A percentile compares a stretch with the other conserved stretches of the same genome.
These are phyloP conservation scores for Lutraria lutraria DNA, from an alignment of 2,888 invertebrate species.

Conservation along the genomic window DNA sequence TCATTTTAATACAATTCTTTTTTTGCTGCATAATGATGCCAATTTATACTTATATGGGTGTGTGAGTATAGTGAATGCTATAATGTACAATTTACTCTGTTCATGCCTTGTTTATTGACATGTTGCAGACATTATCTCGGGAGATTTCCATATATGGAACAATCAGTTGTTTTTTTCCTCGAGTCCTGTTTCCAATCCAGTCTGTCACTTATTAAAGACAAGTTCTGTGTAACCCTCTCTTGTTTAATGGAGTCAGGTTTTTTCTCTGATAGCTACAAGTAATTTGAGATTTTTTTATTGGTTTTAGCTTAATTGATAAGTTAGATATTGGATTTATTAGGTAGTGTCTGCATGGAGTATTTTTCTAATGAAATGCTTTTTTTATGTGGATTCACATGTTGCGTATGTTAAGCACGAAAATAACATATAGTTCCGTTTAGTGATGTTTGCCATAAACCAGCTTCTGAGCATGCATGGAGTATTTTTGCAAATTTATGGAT, in stretches of 20 bases:
- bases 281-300: not conserved
- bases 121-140: not conserved
- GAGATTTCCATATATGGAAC: constrained; percentile 20
- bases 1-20: too few species aligned
- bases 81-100: not conserved
- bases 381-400: too few species aligned
- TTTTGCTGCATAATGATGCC: too few species aligned
- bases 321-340: too few species aligned
- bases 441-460: not conserved
- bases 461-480: not conserved
- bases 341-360: too few species aligned
- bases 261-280: not conserved
- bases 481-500: not conserved
- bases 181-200: constrained; percentile 5
- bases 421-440: not conserved
- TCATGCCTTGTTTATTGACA: not conserved
- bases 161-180: constrained; percentile 9
- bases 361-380: too few species aligned
- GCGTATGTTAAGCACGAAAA: too few species aligned
- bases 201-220: constrained; percentile 16
- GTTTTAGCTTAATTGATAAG: too few species aligned
- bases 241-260: not conserved
- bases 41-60: not conserved
- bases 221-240: not conserved
- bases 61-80: not conserved